Conservation (phyloP, 1,140 invertebrate species). For the Gonatopus flavifemur region DNA sequence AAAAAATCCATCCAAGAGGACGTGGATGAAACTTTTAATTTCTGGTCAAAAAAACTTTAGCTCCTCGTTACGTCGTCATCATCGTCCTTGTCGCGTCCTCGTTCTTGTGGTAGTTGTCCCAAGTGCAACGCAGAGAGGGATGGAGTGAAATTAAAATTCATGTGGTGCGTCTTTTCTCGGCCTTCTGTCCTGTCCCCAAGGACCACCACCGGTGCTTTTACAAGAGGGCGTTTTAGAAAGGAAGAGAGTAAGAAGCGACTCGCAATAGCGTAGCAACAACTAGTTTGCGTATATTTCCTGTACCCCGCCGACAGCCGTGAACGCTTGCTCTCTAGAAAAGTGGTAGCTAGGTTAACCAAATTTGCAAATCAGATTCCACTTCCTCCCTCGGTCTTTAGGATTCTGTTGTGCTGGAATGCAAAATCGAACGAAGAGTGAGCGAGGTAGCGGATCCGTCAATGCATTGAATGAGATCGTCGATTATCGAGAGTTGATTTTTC, state of each 20-base stretch:
- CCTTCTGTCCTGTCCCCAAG: conserved; percentile 41
- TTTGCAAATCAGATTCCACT: conserved; percentile 59
- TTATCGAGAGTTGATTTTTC: too few species aligned
- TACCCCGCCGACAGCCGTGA: conserved; percentile 15
- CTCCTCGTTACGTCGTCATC: conserved; percentile 48
- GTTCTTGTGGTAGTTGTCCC: too few species aligned
- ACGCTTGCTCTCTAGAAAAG: conserved; percentile 15
- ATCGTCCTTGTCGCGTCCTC: too few species aligned
- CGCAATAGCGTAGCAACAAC: conserved; percentile 28
- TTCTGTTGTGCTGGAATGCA: conserved; percentile 25
- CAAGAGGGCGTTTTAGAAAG: too few species aligned
- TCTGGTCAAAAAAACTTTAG: conserved; percentile 54
- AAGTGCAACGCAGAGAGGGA: conserved; percentile 33
- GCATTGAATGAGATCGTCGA: too few species aligned
- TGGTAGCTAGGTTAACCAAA: conserved; percentile 41
- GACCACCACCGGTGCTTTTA: conserved; percentile 37
- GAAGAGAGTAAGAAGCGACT: too few species aligned
- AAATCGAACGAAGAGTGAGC: conserved; percentile 5
- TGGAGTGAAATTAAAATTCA: conserved; percentile 54
- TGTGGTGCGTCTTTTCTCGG: conserved; percentile 49
- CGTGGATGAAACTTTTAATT: conserved; percentile 50
- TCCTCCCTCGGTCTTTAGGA: conserved; percentile 37
- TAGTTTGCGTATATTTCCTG: conserved; percentile 22
- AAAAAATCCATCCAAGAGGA: background rate
- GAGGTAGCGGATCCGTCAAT: too few species aligned